phyloP scores from a whole-genome alignment of 30 jellyfish, hydroid and myxozoan genomes.

The Aurelia sp. region DNA sequence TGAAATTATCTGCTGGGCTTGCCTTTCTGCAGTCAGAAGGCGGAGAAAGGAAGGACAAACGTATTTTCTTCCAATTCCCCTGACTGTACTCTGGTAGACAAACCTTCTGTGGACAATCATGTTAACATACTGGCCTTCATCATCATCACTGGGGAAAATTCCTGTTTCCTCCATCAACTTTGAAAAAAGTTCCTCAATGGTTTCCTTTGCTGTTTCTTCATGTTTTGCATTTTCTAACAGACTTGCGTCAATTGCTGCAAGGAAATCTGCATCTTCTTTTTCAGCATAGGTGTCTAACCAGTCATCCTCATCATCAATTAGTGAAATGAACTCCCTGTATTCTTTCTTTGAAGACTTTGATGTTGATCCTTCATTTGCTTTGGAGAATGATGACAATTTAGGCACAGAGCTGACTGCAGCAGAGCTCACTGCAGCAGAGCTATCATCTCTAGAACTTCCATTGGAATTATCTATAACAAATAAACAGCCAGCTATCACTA shows the following conservation, averaged over 20 bases:
- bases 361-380: background rate
- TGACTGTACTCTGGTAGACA: constrained; percentile 39
- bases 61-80: constrained; percentile 31
- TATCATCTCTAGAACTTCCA: constrained; percentile 22
- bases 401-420: constrained; percentile 41
- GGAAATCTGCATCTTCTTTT: constrained; percentile 32
- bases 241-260: constrained; percentile 49
- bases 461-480: background rate
- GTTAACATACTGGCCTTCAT: constrained; percentile 39
- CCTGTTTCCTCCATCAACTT: constrained; percentile 26
- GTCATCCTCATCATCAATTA: constrained; percentile 26
- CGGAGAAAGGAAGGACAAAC: constrained; percentile 1
- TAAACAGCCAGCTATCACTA: constrained; percentile 15
- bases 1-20: too few relatives aligned
- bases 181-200: constrained; percentile 30
- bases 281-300: constrained; percentile 34
- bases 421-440: background rate
- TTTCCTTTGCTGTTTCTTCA: constrained; percentile 9
- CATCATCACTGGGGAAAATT: constrained; percentile 40
- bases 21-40: too few relatives aligned
- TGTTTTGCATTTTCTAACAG: constrained; percentile 21
- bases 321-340: constrained; percentile 27
- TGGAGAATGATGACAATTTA: constrained; percentile 5
- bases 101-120: constrained; percentile 48
- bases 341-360: background rate